A percentile compares a stretch with the other conserved stretches of the same genome.
Evolutionary conservation across 2,113 vertebrate species (phyloP).

Genomic region (Tupaia tana): DNA sequence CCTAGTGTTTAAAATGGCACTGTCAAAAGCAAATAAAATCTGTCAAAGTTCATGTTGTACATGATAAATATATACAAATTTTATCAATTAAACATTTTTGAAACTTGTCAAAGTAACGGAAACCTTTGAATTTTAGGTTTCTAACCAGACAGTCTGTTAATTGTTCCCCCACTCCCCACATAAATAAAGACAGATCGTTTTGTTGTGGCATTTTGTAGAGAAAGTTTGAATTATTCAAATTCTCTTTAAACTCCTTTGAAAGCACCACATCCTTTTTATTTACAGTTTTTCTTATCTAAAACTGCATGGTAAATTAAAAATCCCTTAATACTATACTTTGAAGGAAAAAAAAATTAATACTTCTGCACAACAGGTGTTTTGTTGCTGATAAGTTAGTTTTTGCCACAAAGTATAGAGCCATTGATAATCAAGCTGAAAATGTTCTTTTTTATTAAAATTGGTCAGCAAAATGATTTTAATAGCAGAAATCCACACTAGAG

Average conservation of each 20-base stretch:
- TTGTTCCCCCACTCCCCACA: neutral
- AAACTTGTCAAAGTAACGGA: conserved; percentile 25
- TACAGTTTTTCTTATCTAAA: conserved; percentile 54
- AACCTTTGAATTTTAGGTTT: conserved; percentile 62
- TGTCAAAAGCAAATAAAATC: conserved; percentile 56
- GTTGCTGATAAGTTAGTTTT: conserved; percentile 71
- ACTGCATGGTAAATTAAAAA: conserved; percentile 14
- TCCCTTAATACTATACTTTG: conserved; percentile 51
- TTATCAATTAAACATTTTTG: neutral
- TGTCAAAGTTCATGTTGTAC: neutral
- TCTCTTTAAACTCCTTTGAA: conserved; percentile 49
- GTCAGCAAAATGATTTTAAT: conserved; percentile 53
- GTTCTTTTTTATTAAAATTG: conserved; percentile 63
- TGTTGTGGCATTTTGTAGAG: conserved; percentile 62
- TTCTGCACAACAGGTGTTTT: conserved; percentile 67
- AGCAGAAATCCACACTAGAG: conserved; percentile 27
- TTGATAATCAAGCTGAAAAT: conserved; percentile 69
- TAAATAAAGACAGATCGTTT: conserved; percentile 50
- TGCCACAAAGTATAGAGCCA: conserved; percentile 49
- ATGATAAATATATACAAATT: neutral
- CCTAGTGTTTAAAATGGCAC: conserved; percentile 6
- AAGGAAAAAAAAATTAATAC: conserved; percentile 59
- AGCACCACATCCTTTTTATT: conserved; percentile 56
- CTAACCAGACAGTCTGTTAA: conserved; percentile 52
- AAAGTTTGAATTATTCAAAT: conserved; percentile 63